Conservation (phyloP, 2,888 invertebrate genomes). For the Orchesellides sinensis region DNA sequence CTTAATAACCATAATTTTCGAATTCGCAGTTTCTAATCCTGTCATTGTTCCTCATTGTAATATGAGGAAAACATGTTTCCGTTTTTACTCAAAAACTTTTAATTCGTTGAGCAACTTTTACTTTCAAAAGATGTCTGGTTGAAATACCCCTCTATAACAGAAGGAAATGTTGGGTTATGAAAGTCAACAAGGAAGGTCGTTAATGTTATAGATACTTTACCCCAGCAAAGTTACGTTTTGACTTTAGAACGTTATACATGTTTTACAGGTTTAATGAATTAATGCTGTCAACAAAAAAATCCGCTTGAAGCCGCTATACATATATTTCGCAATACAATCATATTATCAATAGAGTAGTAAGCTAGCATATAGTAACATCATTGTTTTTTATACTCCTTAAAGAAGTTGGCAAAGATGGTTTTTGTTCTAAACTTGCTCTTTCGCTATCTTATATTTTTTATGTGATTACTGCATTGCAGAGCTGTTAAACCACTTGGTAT, state of each 20-base stretch:
- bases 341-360: conserved; percentile 4
- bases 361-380: conserved; percentile 5
- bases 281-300: conserved; percentile 52
- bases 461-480: conserved; percentile 45
- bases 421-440: conserved; percentile 32
- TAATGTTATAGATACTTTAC: no score
- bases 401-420: conserved; percentile 12
- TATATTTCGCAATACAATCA: conserved; percentile 1
- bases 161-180: background rate
- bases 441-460: no score
- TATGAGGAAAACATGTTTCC: background rate
- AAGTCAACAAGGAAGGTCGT: background rate
- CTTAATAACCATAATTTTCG: no score
- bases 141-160: background rate
- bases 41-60: conserved; percentile 13
- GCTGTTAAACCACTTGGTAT: background rate
- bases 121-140: conserved; percentile 17
- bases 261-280: conserved; percentile 55
- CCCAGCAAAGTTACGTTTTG: no score
- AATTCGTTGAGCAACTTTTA: conserved; percentile 28
- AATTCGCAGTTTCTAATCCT: conserved; percentile 13
- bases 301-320: conserved; percentile 13
- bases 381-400: conserved; percentile 4
- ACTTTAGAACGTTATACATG: background rate
- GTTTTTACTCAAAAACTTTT: background rate